phyloP scores from a whole-genome alignment of 2,797 vertebrate species.

The Takifugu rubripes region DNA sequence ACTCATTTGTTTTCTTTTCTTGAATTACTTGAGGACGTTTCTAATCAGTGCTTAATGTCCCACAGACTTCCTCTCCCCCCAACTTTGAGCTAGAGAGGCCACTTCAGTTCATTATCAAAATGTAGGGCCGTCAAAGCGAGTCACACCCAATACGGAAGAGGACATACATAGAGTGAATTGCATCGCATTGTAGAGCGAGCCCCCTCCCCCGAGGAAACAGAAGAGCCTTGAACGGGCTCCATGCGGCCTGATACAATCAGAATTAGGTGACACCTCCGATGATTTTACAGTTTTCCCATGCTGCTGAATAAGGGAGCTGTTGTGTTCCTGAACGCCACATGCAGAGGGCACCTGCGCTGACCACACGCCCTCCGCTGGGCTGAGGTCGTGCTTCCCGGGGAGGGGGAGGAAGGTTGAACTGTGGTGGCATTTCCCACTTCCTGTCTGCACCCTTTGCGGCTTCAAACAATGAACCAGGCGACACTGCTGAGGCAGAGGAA shows the following conservation, averaged over 20 bases:
- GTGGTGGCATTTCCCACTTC: conserved; percentile 53
- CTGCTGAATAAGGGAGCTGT: too few species aligned
- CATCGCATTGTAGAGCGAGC: background rate
- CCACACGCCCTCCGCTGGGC: conserved; percentile 23
- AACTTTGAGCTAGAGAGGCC: conserved; percentile 4
- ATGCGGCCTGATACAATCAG: background rate
- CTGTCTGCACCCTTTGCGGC: conserved; percentile 20
- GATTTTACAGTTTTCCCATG: conserved; percentile 5
- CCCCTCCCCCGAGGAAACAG: too few species aligned
- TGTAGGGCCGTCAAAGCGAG: conserved; percentile 10
- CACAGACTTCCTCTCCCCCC: conserved; percentile 27
- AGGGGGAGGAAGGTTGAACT: conserved; percentile 1
- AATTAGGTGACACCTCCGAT: conserved; percentile 32
- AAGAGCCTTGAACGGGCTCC: background rate
- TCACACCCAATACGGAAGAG: conserved; percentile 12
- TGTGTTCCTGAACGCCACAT: too few species aligned
- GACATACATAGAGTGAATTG: background rate
- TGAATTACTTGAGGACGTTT: conserved; percentile 36
- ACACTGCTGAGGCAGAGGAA: conserved; percentile 28
- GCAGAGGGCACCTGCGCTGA: conserved; percentile 37
- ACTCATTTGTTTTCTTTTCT: conserved; percentile 34
- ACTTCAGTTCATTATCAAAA: conserved; percentile 25
- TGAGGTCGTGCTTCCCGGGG: conserved; percentile 46
- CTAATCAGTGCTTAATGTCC: conserved; percentile 25
- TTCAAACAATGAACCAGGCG: conserved; percentile 49